phyloP scores from a whole-genome alignment of 2,797 vertebrate genomes.

The Liparis tanakae region DNA sequence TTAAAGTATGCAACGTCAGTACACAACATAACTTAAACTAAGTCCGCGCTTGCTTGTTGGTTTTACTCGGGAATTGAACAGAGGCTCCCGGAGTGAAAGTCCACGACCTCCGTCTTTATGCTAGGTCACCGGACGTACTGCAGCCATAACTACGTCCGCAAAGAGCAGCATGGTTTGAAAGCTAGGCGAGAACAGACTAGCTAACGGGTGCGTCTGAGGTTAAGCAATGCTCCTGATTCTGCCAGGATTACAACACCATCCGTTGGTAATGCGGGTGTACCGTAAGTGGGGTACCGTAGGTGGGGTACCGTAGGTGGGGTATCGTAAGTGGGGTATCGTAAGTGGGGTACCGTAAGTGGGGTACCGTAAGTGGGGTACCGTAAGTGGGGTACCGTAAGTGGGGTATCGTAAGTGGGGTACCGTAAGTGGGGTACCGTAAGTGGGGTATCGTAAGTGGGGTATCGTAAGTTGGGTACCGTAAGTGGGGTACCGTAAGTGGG shows the following conservation, averaged over 20 bases:
- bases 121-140: too few relatives aligned
- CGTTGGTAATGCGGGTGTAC: not conserved
- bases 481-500: constrained; percentile 34
- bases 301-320: constrained; percentile 37
- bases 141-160: too few relatives aligned
- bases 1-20: not conserved
- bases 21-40: not conserved
- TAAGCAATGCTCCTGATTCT: constrained; percentile 1
- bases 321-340: too few relatives aligned
- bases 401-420: not conserved
- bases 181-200: not conserved
- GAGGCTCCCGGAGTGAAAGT: not conserved
- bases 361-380: not conserved
- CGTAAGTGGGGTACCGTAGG: constrained; percentile 35
- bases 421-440: constrained; percentile 43
- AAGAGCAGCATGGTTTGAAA: not conserved
- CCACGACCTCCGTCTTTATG: too few relatives aligned
- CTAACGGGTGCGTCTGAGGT: not conserved
- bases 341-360: constrained; percentile 34
- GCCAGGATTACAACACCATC: not conserved
- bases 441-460: constrained; percentile 37
- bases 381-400: too few relatives aligned
- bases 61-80: not conserved
- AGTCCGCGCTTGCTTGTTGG: not conserved
- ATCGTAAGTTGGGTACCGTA: too few relatives aligned